Evolutionary conservation across 2,888 invertebrate genomes (phyloP), one percentile per base, ranked within the genome.

Genomic region (Atherix ibis): DNA sequence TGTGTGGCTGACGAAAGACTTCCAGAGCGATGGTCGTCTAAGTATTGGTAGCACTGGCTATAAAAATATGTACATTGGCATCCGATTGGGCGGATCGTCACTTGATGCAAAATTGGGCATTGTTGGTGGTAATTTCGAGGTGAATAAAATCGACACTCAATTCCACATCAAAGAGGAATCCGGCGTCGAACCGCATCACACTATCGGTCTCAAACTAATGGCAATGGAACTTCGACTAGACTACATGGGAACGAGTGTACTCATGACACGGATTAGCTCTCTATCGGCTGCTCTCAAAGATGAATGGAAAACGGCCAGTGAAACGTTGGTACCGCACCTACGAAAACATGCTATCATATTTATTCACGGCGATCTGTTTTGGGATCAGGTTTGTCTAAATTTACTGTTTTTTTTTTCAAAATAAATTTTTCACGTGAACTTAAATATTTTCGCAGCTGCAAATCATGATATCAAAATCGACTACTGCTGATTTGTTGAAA

Each of bases 31-130:
- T 51, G 94, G 94, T 0, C 73, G 91, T 19, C 66, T 95, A 16
- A 87, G 87, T 40, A 91, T 94, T 49, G 91, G 91, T 48, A 92
- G 91, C 56, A 83, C 81, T 2, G 92, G 92, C 0, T 87, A 88
- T 55, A 89, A 91, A 57, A 88, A 94, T 64, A 74, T 94, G 68
- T 82, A 81, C 57, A 78, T 91, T 39, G 80, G 85, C 30, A 71
- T 92, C 25, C 87, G 87, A 40, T 66, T 95, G 37, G 87, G 79
- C 9, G 82, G 87, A 18, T 92, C 94, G 1, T 78, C 83, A 46
- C 70, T 98, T 35, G 94, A 94, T 57, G 95, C 97, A 10, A 85
- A 91, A 60, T 92, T 91, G 35, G 97, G 97, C 45, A 95, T 97
- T 52, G 94, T 97, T 18, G 94, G 95, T 53, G 97, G 97, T 16